Conservation (phyloP, 2,888 invertebrate species). For the Stegophylla sp. region DNA sequence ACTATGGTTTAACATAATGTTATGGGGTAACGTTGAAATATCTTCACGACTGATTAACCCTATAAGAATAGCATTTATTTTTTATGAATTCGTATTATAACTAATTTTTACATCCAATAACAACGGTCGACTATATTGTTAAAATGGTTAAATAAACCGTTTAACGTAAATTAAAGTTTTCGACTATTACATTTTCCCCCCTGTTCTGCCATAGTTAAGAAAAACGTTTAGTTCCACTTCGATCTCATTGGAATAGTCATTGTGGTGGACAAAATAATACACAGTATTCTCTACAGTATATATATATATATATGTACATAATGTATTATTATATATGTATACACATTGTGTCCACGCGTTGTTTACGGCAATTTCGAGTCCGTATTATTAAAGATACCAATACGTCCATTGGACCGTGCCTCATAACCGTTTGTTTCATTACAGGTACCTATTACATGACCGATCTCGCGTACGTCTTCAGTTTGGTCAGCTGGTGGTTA, state of each 20-base stretch:
- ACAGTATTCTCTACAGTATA: background rate
- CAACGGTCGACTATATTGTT: too few species aligned
- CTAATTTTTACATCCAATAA: too few species aligned
- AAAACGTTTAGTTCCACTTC: conserved; percentile 6
- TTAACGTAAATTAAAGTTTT: background rate
- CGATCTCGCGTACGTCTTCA: background rate
- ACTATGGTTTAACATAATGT: too few species aligned
- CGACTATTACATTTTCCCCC: background rate
- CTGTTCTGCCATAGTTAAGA: background rate
- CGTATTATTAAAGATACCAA: background rate
- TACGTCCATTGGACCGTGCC: background rate
- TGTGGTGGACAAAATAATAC: background rate
- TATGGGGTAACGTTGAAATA: too few species aligned
- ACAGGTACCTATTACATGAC: background rate
- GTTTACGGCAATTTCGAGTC: conserved; percentile 3
- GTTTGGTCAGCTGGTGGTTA: background rate
- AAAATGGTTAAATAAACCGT: too few species aligned
- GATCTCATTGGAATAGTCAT: background rate
- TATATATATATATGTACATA: background rate
- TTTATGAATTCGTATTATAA: too few species aligned
- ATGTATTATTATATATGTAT: too few species aligned
- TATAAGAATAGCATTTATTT: too few species aligned
- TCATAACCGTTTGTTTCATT: background rate
- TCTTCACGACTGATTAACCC: too few species aligned
- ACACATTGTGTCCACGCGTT: background rate